Percentiles rank a stretch among this genome's conserved stretches.
phyloP scores from a whole-genome alignment of 2,888 invertebrate species.

The Chouioia cunea region DNA sequence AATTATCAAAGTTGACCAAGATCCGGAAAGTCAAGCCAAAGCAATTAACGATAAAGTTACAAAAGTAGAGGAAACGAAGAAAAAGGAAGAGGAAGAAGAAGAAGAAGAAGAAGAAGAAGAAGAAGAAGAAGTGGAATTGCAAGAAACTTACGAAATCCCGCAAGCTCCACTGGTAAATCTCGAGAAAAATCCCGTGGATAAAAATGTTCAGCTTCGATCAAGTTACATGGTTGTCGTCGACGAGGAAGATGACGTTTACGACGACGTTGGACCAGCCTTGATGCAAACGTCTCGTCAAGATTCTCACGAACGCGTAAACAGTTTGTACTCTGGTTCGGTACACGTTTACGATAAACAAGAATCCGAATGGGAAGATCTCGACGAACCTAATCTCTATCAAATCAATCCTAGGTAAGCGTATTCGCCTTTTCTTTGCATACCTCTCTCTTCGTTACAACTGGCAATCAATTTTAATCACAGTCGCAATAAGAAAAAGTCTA shows the following conservation, averaged over 20 bases:
- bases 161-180: too few species aligned
- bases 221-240: conserved; percentile 30
- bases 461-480: too few species aligned
- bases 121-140: too few species aligned
- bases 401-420: conserved; percentile 7
- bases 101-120: too few species aligned
- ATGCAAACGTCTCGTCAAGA: conserved; percentile 20
- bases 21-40: too few species aligned
- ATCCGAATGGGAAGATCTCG: conserved; percentile 65
- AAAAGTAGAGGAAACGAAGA: too few species aligned
- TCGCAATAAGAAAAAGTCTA: conserved; percentile 18
- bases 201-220: conserved; percentile 15
- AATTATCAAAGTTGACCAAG: not conserved
- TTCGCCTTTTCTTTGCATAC: not conserved
- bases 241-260: conserved; percentile 51
- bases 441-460: not conserved
- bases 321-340: conserved; percentile 61
- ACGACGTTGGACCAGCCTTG: conserved; percentile 52
- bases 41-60: too few species aligned
- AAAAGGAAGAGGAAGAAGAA: too few species aligned
- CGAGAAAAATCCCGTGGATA: not conserved
- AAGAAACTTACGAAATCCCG: too few species aligned
- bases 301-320: conserved; percentile 62
- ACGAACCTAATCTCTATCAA: conserved; percentile 49
- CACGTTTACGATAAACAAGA: conserved; percentile 56